These are phyloP conservation scores for Phataginus tetradactyla DNA, from an alignment of 2,797 vertebrate species.

Conservation along the genomic window DNA sequence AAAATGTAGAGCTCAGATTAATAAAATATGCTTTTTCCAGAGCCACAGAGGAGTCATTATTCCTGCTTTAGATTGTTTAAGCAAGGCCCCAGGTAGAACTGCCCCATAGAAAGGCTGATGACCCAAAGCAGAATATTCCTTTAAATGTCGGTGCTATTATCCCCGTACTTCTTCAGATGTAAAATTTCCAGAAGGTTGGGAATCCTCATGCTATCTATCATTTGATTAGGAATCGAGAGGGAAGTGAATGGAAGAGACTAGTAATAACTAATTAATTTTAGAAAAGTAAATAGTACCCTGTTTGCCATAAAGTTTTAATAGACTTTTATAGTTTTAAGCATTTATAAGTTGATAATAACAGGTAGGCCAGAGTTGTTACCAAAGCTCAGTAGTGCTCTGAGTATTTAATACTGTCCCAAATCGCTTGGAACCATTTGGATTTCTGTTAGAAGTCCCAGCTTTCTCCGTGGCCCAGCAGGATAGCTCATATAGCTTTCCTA, in stretches of 20 bases:
- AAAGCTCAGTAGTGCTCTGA: neutral
- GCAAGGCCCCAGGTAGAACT: neutral
- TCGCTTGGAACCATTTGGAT: neutral
- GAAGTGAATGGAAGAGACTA: neutral
- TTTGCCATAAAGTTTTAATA: neutral
- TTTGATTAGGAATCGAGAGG: neutral
- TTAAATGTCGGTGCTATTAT: neutral
- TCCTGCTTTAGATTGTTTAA: neutral
- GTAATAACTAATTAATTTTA: neutral
- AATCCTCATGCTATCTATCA: neutral
- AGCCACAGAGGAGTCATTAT: neutral
- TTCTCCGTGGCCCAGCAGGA: neutral
- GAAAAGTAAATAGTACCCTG: neutral
- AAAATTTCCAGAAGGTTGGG: neutral
- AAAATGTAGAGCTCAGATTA: neutral
- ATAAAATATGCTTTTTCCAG: neutral
- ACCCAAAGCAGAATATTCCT: neutral
- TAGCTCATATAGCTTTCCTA: conserved; percentile 53
- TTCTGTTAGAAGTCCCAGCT: conserved; percentile 40
- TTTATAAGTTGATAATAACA: conserved; percentile 21
- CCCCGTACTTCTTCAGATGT: neutral
- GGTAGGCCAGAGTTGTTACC: neutral
- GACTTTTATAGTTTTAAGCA: neutral
- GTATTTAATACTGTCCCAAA: neutral
- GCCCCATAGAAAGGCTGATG: neutral